Evolutionary conservation across 2,797 vertebrate genomes (phyloP), one percentile per base, ranked within the genome.

Genomic region (Salmo trutta): DNA sequence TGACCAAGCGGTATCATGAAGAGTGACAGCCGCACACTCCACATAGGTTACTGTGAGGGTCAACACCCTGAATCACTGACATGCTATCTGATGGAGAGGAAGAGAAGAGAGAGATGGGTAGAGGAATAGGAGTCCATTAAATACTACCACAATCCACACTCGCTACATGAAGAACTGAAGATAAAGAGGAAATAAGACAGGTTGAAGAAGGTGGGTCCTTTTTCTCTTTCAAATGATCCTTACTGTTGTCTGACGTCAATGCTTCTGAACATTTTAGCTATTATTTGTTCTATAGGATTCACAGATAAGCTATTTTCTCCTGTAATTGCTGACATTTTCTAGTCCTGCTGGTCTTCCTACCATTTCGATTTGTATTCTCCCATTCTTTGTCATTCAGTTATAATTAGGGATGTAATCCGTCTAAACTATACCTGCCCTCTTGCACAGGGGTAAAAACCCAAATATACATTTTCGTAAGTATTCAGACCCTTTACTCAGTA

Each of bases 31-130:
- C 21, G 16, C 70, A 29, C 47, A 72, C 70, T 21, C 66, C 0
- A 5, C 80, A 51, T 6, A 85, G 86, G 87, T 88, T 80, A 85
- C 67, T 12, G 77, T 78, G 77, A 62, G 31, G 76, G 73, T 59
- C 79, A 74, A 19, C 80, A 59, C 71, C 80, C 79, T 81, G 73
- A 69, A 36, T 86, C 84, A 52, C 76, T 80, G 56, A 68, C 76
- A 7, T 66, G 33, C 66, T 17, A 15, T 95, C 92, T 94, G 94
- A 94, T 93, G 89, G 95, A 89, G 95, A 78, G 88, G 77, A 88
- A 75, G 67, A 74, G 14, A 27, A 27, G 51, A 53, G 71, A 84
- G 71, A 87, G 75, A 47, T 16, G n/a, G 74, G 1, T 10, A 41
- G 70, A 80, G 76, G 77, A 76, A 77, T 31, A 2, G 52, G 41